phyloP scores from a whole-genome alignment of 2,888 invertebrate genomes.

The Steinernema carpocapsae region DNA sequence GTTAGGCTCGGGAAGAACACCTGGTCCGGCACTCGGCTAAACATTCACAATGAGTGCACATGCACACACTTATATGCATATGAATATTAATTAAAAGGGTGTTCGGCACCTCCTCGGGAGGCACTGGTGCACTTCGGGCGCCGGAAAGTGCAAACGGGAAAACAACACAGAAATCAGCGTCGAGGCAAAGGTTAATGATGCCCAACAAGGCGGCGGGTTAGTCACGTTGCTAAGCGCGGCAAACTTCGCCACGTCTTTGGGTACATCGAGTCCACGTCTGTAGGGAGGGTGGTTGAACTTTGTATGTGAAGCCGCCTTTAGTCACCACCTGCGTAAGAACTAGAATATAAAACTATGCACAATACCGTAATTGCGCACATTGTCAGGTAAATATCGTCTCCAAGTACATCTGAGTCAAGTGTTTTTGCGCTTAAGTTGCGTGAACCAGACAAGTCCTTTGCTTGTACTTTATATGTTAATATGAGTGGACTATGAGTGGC shows the following conservation, averaged over 20 bases:
- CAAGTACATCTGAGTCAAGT: slow-evolving; percentile 18
- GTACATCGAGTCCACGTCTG: not conserved
- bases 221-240: not conserved
- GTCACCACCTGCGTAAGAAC: not conserved
- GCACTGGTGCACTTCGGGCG: slow-evolving; percentile 6
- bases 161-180: slow-evolving; percentile 17
- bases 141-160: slow-evolving; percentile 26
- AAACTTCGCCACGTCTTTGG: not conserved
- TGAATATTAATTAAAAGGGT: slow-evolving; percentile 34
- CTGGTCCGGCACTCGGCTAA: not conserved
- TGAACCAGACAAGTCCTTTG: slow-evolving; percentile 22
- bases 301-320: not conserved
- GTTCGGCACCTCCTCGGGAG: slow-evolving; percentile 9
- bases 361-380: slow-evolving; percentile 32
- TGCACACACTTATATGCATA: slow-evolving; percentile 4
- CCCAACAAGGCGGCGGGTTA: not conserved
- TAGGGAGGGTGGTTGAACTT: not conserved
- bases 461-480: not conserved
- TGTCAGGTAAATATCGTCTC: not conserved
- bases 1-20: not conserved
- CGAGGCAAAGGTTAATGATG: not conserved
- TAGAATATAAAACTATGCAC: not conserved
- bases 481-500: no score
- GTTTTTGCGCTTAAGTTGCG: not conserved
- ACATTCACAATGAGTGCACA: slow-evolving; percentile 27